These are phyloP conservation scores for Deroptyus accipitrinus DNA, from an alignment of 2,113 vertebrate genomes.

Conservation along the genomic window DNA sequence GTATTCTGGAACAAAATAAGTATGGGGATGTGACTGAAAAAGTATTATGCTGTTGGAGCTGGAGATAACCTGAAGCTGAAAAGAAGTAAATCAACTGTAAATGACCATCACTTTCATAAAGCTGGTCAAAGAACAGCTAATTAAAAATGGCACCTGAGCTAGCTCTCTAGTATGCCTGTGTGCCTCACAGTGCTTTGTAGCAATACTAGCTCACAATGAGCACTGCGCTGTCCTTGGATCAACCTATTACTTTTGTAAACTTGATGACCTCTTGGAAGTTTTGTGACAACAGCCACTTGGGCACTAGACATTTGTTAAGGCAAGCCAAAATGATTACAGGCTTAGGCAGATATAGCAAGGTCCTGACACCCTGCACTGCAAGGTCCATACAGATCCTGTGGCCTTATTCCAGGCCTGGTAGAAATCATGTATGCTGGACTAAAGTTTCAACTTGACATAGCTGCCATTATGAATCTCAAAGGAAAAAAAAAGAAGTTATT, in stretches of 20 bases:
- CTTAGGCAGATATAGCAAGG: neutral
- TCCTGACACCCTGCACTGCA: neutral
- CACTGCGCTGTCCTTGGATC: neutral
- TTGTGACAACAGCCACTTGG: neutral
- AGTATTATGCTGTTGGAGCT: neutral
- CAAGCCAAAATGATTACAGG: neutral
- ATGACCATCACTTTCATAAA: neutral
- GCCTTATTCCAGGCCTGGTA: neutral
- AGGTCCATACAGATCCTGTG: neutral
- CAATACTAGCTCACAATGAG: neutral
- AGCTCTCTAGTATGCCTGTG: rapidly evolving
- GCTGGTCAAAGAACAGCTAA: neutral
- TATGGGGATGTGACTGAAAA: neutral
- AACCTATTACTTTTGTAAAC: neutral
- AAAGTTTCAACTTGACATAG: neutral
- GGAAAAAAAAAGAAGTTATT: neutral
- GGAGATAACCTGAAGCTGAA: neutral
- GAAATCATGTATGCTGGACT: neutral
- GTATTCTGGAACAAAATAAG: neutral
- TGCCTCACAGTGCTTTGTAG: neutral
- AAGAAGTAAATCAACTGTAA: neutral
- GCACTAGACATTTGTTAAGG: neutral
- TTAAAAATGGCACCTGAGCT: neutral
- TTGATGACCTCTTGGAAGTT: neutral
- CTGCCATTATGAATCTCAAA: neutral